phyloP scores from a whole-genome alignment of 1,140 invertebrate genomes.

The Penaeus japonicus region DNA sequence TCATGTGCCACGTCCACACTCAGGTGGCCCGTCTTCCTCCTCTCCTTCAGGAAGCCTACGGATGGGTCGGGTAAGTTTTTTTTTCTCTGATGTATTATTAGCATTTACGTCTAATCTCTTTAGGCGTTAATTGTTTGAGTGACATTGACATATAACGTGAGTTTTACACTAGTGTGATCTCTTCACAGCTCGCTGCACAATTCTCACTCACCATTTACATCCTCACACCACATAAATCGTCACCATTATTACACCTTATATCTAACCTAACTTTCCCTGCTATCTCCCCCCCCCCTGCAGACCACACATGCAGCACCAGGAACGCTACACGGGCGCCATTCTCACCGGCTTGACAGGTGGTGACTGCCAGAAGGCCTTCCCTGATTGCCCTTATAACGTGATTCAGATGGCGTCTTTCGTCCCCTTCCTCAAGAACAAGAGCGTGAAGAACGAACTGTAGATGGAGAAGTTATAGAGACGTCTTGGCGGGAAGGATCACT shows the following conservation, averaged over 20 bases:
- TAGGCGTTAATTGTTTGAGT: too few species aligned
- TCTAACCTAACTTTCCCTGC: too few species aligned
- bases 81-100: background rate
- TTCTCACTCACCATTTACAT: too few species aligned
- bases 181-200: too few species aligned
- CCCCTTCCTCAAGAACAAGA: constrained; percentile 13
- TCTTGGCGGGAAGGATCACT: too few species aligned
- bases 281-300: background rate
- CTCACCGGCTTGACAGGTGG: constrained; percentile 16
- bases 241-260: too few species aligned
- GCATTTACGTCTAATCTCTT: too few species aligned
- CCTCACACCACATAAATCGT: too few species aligned
- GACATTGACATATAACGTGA: too few species aligned
- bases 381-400: constrained; percentile 15
- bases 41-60: background rate
- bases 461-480: background rate
- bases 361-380: constrained; percentile 10
- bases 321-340: constrained; percentile 19
- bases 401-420: constrained; percentile 37
- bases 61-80: background rate
- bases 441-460: constrained; percentile 1
- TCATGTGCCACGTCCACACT: constrained; percentile 36
- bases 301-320: background rate
- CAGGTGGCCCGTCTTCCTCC: background rate
- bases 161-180: too few species aligned